Evolutionary conservation across 1,140 invertebrate species (phyloP), one percentile per base, ranked within the genome.

Genomic region (Ooceraea biroi): DNA sequence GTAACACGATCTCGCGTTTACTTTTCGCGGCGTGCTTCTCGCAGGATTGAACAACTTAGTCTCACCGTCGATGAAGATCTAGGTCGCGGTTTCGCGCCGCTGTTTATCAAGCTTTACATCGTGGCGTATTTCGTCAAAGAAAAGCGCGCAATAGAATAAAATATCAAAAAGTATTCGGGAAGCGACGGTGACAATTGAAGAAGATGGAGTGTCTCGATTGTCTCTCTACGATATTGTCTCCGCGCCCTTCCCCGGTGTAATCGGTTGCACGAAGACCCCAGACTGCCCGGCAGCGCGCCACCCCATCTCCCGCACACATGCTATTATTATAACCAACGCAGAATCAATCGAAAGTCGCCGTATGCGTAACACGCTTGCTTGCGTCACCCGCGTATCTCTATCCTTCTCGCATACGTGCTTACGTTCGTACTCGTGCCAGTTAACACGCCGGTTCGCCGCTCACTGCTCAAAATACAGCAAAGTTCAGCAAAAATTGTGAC

Each of bases 261-360:
- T 89, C 87, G 61, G 68, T 83, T 78, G 84, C 80, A 74, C 58
- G 27, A 36, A 82, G 74, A 25, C 36, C 12, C 44, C 83, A 88
- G 87, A 88, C 87, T 88, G 76, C 83, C 72, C 87, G 87, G 85
- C 85, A 88, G 86, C 83, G 7, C 36, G 19, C 44, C 85, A 60
- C 82, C 76, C 82, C 82, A 72, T 85, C 80, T 50, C 60, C 17
- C 44, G 41, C 48, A 60, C 72, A n/a, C n/a, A n/a, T n/a, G 76
- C 87, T 88, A 88, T 88, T 88, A 88, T 88, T 88, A 88, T 80
- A 80, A 80, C 76, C 65, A 50, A 87, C 83, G 83, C 77, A 83
- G 82, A 88, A 88, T 88, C 86, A 88, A 88, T 88, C 85, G 85
- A 87, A 88, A 88, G 85, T 87, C 69, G 55, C 76, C 78, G 68